Evolutionary conservation across 2,113 vertebrate species (phyloP), one percentile per base, ranked within the genome.

Genomic region (Suncus etruscus): DNA sequence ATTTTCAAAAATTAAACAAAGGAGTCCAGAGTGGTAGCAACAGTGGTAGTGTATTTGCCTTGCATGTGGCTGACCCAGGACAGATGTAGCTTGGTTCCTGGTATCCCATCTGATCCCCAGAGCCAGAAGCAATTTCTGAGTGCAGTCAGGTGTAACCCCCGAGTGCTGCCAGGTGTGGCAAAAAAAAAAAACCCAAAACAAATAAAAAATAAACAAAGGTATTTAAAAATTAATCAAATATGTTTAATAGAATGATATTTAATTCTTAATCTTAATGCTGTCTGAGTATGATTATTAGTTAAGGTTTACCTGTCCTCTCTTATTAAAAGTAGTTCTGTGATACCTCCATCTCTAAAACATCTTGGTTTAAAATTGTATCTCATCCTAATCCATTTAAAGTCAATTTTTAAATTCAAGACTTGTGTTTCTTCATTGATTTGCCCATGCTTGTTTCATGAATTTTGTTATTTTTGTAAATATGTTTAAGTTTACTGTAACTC

Each of bases 1-100:
- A 6, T 79, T 87, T 92, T 70, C 7, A 27, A 54, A 72, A 73
- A 8, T 66, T 89, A 90, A 90, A 73, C 9, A 66, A 81, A 78
- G 25, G 15, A 5, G 39, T 39, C 39, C 5, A 5, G 39, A 39
- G 39, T 39, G 39, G 39, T 39, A 39, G 39, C 39, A 39, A 39
- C 24, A 39, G 39, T 39, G 39, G 39, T 39, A 39, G 39, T 39
- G 3, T 39, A 39, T 5, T 39, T 39, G 39, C 39, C 39, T 39
- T 39, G 39, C 39, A 39, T 39, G 5, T 39, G 39, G 39, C 39
- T 39, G 39, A 39, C 39, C 39, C 39, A 39, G 39, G 39, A 39
- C 39, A 39, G 39, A 39, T 39, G 39, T 39, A 5, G 39, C 3
- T 39, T 39, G 3, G 5, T 39, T 39, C 39, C 39, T 39, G 39